Conservation (phyloP, 1,140 invertebrate genomes). For the Thaumatotibia leucotreta region DNA sequence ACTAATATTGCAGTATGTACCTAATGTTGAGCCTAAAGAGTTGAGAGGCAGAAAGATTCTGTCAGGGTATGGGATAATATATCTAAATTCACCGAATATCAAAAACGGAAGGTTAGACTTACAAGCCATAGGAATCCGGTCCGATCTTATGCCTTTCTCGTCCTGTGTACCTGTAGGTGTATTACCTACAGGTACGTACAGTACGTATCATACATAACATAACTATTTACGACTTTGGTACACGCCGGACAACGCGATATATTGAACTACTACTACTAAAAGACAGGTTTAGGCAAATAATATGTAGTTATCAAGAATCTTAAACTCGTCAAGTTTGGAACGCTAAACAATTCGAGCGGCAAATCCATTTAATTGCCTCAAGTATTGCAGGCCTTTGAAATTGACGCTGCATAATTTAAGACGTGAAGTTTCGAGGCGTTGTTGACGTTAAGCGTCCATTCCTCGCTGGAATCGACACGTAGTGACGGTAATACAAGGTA, state of each 20-base stretch:
- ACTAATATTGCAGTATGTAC: no score
- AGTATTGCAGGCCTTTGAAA: slow-evolving; percentile 29
- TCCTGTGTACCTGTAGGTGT: no score
- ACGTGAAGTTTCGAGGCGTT: not conserved
- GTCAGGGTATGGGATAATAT: no score
- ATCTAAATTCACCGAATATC: no score
- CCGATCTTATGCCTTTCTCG: no score
- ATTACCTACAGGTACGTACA: not conserved
- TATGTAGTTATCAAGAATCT: slow-evolving; percentile 31
- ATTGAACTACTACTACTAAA: not conserved
- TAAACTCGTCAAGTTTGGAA: slow-evolving; percentile 38
- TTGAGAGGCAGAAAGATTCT: no score
- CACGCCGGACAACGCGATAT: not conserved
- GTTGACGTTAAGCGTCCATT: not conserved
- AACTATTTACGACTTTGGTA: not conserved
- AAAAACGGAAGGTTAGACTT: no score
- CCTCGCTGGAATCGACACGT: not conserved
- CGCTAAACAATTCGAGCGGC: slow-evolving; percentile 29
- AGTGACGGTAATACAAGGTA: not conserved
- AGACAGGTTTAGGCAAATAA: not conserved
- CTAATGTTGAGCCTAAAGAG: no score
- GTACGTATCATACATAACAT: not conserved
- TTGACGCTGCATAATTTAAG: slow-evolving; percentile 20
- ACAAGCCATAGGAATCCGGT: no score
- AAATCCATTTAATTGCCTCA: slow-evolving; percentile 47